Conservation (phyloP, 2,113 vertebrate species). For the Orientallactaga bullata region DNA sequence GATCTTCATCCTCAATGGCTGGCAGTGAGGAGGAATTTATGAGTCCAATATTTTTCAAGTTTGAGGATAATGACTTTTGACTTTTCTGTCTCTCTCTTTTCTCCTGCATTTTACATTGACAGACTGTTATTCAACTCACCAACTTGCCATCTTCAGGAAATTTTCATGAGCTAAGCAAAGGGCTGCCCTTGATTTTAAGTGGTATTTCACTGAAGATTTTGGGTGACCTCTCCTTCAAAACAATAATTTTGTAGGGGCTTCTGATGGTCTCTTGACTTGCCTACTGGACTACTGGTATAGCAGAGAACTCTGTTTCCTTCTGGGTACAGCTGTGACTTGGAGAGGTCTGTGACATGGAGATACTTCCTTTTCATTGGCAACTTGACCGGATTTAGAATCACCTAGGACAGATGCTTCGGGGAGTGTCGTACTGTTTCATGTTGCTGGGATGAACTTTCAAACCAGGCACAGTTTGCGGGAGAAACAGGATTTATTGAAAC, state of each 20-base stretch:
- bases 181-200: constrained; percentile 10
- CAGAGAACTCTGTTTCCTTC: constrained; percentile 7
- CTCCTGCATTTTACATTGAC: constrained; percentile 59
- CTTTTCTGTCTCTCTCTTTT: constrained; percentile 29
- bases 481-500: too few species aligned
- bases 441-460: too few species aligned
- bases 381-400: neutral
- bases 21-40: constrained; percentile 64
- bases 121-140: constrained; percentile 13
- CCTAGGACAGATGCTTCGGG: too few species aligned
- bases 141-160: constrained; percentile 41
- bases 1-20: constrained; percentile 65
- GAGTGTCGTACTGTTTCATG: too few species aligned
- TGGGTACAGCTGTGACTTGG: neutral
- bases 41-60: constrained; percentile 55
- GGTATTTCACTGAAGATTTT: neutral
- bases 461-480: too few species aligned
- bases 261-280: neutral
- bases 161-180: constrained; percentile 37
- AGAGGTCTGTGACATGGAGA: constrained; percentile 9
- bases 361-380: neutral
- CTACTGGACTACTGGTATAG: neutral
- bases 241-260: neutral
- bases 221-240: neutral
- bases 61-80: constrained; percentile 68